These are phyloP conservation scores for Selene dorsalis DNA, from an alignment of 2,797 vertebrate genomes.

Conservation along the genomic window DNA sequence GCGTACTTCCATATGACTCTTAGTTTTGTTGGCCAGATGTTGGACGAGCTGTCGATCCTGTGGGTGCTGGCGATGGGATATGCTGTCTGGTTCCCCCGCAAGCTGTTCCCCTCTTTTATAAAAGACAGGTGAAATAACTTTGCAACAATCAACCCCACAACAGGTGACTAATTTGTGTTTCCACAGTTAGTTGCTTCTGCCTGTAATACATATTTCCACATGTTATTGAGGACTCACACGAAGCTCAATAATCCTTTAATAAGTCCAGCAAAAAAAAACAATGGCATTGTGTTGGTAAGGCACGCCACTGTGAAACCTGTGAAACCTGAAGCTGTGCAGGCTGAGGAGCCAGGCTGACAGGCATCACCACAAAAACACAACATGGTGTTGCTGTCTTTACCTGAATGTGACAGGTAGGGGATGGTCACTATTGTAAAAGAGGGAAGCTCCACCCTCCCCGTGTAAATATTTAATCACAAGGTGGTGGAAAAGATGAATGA, in stretches of 20 bases:
- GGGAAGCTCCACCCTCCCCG: conserved; percentile 20
- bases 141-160: not conserved
- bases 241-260: conserved; percentile 31
- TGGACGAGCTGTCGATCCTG: conserved; percentile 95
- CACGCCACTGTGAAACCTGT: conserved; percentile 50
- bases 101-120: conserved; percentile 88
- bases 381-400: conserved; percentile 1
- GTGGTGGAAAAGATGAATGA: conserved; percentile 26
- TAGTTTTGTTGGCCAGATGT: conserved; percentile 93
- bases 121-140: conserved; percentile 86
- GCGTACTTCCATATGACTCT: conserved; percentile 96
- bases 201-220: not conserved
- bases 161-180: not conserved
- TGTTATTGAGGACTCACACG: conserved; percentile 20
- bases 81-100: conserved; percentile 90
- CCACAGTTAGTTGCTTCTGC: not conserved
- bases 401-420: conserved; percentile 20
- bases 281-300: conserved; percentile 20
- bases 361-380: conserved; percentile 35
- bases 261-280: conserved; percentile 11
- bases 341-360: conserved; percentile 34
- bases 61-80: conserved; percentile 91
- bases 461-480: conserved; percentile 76
- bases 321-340: conserved; percentile 50
- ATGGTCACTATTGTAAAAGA: conserved; percentile 39